Conservation (phyloP, 2,797 vertebrate genomes). For the Orientallactaga sibirica region DNA sequence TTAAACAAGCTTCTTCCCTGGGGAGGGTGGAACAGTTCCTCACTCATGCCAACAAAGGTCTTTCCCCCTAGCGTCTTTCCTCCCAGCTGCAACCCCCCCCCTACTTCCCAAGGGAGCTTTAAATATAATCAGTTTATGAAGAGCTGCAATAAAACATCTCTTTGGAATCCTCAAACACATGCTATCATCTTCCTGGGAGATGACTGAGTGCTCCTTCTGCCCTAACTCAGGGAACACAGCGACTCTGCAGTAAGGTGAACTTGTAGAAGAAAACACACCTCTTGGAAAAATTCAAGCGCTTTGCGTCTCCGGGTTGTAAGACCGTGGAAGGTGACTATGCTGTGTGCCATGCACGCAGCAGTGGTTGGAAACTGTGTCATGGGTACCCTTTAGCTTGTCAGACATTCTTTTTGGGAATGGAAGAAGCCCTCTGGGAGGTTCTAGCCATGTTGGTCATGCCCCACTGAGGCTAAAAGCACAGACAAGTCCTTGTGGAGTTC, state of each 20-base stretch:
- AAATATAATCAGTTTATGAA: conserved; percentile 88
- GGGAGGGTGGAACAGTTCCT: conserved; percentile 68
- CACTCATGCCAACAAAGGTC: conserved; percentile 74
- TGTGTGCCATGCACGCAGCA: background rate
- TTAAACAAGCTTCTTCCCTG: conserved; percentile 72
- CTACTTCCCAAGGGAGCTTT: conserved; percentile 83
- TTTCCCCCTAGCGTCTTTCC: conserved; percentile 69
- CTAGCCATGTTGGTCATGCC: background rate
- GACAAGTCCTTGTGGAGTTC: conserved; percentile 35
- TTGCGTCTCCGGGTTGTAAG: conserved; percentile 20
- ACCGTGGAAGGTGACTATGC: background rate
- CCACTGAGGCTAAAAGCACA: background rate
- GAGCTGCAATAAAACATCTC: conserved; percentile 85
- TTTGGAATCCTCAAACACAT: conserved; percentile 76
- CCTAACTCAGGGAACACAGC: conserved; percentile 56
- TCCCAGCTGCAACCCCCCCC: conserved; percentile 76
- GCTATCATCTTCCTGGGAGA: conserved; percentile 63
- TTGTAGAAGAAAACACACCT: conserved; percentile 46
- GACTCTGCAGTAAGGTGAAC: conserved; percentile 42
- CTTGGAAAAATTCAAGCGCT: conserved; percentile 43
- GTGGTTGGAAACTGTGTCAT: background rate
- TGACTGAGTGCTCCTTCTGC: conserved; percentile 65
- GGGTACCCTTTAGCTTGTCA: background rate
- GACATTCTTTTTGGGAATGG: conserved; percentile 14
- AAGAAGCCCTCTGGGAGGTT: conserved; percentile 13